Evolutionary conservation across 1,140 invertebrate genomes (phyloP).

Genomic region (Ips typographus): DNA sequence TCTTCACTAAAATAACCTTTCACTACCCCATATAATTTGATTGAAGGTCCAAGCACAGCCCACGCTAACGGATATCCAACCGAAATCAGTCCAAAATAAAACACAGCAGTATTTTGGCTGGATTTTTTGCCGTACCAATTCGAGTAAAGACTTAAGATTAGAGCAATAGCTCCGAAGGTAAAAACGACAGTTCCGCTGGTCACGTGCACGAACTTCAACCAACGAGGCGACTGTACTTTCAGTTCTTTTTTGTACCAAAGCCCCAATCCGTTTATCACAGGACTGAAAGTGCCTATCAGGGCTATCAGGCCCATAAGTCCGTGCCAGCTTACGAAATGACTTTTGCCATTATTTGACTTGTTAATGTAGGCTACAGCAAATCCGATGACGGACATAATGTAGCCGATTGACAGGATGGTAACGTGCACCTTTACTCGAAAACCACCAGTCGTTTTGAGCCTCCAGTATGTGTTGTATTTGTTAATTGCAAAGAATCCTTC

Average conservation of each 20-base stretch:
- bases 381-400: conserved; percentile 32
- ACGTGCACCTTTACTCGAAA: conserved; percentile 37
- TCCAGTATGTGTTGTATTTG: conserved; percentile 40
- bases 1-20: conserved; percentile 29
- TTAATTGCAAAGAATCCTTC: conserved; percentile 42
- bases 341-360: conserved; percentile 40
- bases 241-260: conserved; percentile 40
- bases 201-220: conserved; percentile 42
- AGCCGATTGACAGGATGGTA: conserved; percentile 30
- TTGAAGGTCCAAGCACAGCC: conserved; percentile 37
- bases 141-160: conserved; percentile 44
- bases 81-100: conserved; percentile 35
- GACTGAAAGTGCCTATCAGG: conserved; percentile 33
- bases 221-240: conserved; percentile 26
- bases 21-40: conserved; percentile 30
- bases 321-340: conserved; percentile 43
- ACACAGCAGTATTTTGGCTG: conserved; percentile 30
- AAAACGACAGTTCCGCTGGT: conserved; percentile 36
- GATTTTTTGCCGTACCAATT: conserved; percentile 42
- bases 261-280: conserved; percentile 36
- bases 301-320: conserved; percentile 41
- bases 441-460: conserved; percentile 28
- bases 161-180: conserved; percentile 41
- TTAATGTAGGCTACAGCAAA: conserved; percentile 40
- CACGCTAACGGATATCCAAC: conserved; percentile 35